Percentiles rank a stretch among this genome's conserved stretches.
These are phyloP conservation scores for Hypotaenidia okinawae DNA, from an alignment of 2,797 vertebrate species.

Conservation along the genomic window DNA sequence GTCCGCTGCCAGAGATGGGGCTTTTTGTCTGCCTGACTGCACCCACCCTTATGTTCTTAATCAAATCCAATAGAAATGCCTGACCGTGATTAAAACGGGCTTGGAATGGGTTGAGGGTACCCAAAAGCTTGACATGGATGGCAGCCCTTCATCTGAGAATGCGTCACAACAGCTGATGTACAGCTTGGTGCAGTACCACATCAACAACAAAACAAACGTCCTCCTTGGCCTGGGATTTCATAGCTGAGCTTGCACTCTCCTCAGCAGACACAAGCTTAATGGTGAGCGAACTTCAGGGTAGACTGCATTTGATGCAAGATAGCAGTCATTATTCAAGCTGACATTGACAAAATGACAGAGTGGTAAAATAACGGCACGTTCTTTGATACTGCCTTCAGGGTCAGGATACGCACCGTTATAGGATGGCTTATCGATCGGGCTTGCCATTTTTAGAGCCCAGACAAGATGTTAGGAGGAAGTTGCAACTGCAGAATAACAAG, in stretches of 20 bases:
- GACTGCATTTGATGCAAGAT: conserved; percentile 69
- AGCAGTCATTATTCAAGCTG: conserved; percentile 67
- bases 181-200: not conserved
- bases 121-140: not conserved
- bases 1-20: not conserved
- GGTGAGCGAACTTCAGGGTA: conserved; percentile 66
- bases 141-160: not conserved
- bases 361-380: conserved; percentile 56
- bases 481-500: conserved; percentile 15
- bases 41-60: not conserved
- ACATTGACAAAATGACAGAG: conserved; percentile 70
- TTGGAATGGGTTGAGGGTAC: not conserved
- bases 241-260: conserved; percentile 64
- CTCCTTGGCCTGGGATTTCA: conserved; percentile 40
- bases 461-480: conserved; percentile 50
- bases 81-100: not conserved
- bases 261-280: conserved; percentile 19
- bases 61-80: not conserved
- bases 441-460: conserved; percentile 57
- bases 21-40: not conserved
- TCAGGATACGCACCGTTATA: conserved; percentile 48
- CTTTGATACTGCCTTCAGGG: conserved; percentile 65
- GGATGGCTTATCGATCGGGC: conserved; percentile 1
- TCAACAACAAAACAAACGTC: conserved; percentile 35
- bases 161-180: conserved; percentile 24